Evolutionary conservation across 2,113 vertebrate genomes (phyloP).

Genomic region (Onychorhynchus coronatus): DNA sequence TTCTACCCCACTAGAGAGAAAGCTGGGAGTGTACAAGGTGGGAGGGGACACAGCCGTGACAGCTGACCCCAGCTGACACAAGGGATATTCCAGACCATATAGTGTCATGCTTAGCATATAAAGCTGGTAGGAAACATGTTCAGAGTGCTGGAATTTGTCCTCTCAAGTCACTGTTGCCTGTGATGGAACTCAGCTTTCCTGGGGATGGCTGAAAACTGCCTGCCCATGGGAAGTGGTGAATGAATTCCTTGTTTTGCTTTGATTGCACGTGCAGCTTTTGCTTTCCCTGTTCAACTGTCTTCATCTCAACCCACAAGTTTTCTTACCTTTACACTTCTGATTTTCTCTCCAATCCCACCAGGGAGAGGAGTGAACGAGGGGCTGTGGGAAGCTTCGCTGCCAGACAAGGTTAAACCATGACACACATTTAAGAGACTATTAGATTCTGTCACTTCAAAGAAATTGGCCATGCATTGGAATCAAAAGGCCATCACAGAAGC

Average conservation of each 20-base stretch:
- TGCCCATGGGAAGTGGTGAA: not conserved
- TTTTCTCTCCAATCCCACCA: not conserved
- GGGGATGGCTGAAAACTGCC: not conserved
- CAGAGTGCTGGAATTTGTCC: not conserved
- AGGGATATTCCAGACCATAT: not conserved
- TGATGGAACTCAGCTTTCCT: not conserved
- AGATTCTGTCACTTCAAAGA: not conserved
- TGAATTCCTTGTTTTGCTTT: not conserved
- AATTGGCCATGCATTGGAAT: not conserved
- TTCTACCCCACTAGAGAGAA: not conserved
- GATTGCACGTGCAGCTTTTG: not conserved
- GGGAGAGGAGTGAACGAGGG: accelerated
- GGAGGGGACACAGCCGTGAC: not conserved
- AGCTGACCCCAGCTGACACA: not conserved
- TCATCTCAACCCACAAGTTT: not conserved
- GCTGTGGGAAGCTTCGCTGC: not conserved
- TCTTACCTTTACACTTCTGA: accelerated
- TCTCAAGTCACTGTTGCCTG: not conserved
- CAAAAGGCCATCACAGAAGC: not conserved
- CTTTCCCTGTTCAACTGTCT: not conserved
- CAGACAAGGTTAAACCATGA: not conserved
- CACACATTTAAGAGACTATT: not conserved
- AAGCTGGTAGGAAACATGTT: not conserved
- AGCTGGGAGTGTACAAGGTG: not conserved
- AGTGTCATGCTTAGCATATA: not conserved